Evolutionary conservation across 2,113 vertebrate species (phyloP).

Genomic region (Otus sunia): DNA sequence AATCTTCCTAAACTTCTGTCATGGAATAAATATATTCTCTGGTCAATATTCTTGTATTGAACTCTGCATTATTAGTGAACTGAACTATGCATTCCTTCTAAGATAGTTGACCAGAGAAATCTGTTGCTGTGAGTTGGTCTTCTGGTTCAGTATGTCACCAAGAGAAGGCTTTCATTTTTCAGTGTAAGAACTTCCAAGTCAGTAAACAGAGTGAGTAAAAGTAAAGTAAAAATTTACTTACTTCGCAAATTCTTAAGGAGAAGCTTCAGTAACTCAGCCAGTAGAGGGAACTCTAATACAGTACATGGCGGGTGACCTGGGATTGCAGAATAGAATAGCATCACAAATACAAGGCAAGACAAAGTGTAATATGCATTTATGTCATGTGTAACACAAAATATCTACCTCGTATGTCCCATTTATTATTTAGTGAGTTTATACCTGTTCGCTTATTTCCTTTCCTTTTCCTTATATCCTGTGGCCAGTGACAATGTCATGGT

Average conservation of each 20-base stretch:
- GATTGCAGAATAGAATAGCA: neutral
- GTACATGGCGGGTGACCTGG: conserved; percentile 1
- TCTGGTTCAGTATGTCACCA: neutral
- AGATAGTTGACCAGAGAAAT: neutral
- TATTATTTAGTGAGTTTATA: neutral
- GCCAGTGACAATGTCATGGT: neutral
- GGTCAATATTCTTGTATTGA: neutral
- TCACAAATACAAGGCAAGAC: neutral
- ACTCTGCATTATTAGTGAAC: neutral
- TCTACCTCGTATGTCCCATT: neutral
- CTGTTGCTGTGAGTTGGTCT: neutral
- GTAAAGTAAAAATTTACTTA: neutral
- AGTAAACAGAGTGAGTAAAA: neutral
- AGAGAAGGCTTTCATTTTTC: neutral
- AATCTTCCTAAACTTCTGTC: neutral
- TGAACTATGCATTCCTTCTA: neutral
- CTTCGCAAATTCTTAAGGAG: neutral
- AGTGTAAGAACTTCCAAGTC: neutral
- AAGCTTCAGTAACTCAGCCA: conserved; percentile 40
- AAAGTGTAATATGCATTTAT: neutral
- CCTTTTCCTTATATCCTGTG: neutral
- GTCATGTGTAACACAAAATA: neutral
- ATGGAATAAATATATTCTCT: neutral
- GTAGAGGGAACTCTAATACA: conserved; percentile 65
- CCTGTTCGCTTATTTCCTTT: neutral